These are phyloP conservation scores for Astropecten irregularis DNA, from an alignment of 53 echinoderm and acorn worm genomes.

Conservation along the genomic window DNA sequence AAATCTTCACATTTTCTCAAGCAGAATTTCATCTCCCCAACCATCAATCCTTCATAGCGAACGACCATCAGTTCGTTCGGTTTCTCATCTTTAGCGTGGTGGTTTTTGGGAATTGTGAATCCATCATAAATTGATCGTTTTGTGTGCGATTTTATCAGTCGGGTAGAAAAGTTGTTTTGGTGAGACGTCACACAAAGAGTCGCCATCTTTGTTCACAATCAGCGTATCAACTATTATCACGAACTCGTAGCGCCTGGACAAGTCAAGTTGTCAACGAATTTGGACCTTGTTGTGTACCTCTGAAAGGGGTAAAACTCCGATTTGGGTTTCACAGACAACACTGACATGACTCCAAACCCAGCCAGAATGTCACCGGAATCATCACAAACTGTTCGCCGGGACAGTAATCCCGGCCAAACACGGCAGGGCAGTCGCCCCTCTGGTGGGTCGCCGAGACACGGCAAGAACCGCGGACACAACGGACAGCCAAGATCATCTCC, in stretches of 20 bases:
- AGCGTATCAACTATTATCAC: background rate
- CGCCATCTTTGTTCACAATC: conserved; percentile 46
- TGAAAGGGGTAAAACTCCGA: no score
- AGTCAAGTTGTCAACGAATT: no score
- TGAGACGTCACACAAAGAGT: conserved; percentile 21
- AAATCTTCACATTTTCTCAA: no score
- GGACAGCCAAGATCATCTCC: conserved; percentile 12
- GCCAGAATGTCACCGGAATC: conserved; percentile 36
- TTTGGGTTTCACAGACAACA: background rate
- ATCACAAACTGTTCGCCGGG: conserved; percentile 14
- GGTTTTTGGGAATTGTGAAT: background rate
- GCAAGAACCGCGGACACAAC: conserved; percentile 22
- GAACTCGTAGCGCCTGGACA: background rate
- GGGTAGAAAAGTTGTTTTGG: background rate
- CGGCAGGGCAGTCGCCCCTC: background rate
- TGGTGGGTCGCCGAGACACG: conserved; percentile 40
- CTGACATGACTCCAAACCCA: conserved; percentile 12
- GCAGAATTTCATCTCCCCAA: no score
- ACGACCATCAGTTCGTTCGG: background rate
- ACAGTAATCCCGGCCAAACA: background rate
- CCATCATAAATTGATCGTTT: background rate
- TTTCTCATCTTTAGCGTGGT: background rate
- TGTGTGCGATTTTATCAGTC: no score
- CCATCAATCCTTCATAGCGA: no score
- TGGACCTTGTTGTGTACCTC: no score